Base-by-base conservation (phyloP, 2,797 vertebrate species). In the Leontopithecus rosalia region DNA sequence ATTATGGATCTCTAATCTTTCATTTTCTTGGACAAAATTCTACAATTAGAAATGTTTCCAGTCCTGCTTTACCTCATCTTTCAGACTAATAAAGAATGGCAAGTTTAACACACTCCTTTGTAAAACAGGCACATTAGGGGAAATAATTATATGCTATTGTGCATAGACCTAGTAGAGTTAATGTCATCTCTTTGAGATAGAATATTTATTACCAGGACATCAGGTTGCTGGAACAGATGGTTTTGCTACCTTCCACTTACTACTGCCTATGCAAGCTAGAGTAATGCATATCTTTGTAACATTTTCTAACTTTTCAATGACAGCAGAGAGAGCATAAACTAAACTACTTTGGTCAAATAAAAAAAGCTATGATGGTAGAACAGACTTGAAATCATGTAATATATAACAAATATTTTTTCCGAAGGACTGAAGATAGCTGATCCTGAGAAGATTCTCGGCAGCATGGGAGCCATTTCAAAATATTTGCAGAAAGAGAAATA, bases 1-100 rank as follows among this genome's bases (percentile, higher is more conserved):
- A 93, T 70, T 96, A 86, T 0, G 2, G 84, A 96, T 81, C 82
- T 92, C 94, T 84, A 95, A 97, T 97, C 94, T 97, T 94, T 96
- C 83, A 94, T 96, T 97, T 88, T 88, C 88, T 94, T 80, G 77
- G 82, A 90, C 46, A 92, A 96, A 95, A 57, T 67, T 75, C 91
- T 91, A 72, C 84, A 96, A 93, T 90, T 77, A 85, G 61, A 88
- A 88, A 87, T 50, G 36, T 58, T 93, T 94, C 76, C 50, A 94
- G 22, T 90, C 46, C 50, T 82, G 41, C 70, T 91, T 96, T 70
- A 52, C 67, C 72, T 90, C 61, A 67, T 88, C 83, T 75, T 94
- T 95, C 92, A 90, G 80, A 82, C 24, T 46, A 95, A 89, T 76
- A 94, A 86, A 82, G 76, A 90, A 87, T 84, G 46, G 48, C 20